phyloP scores from a whole-genome alignment of 30 jellyfish, hydroid and myxozoan species.

The Aurelia sp. region DNA sequence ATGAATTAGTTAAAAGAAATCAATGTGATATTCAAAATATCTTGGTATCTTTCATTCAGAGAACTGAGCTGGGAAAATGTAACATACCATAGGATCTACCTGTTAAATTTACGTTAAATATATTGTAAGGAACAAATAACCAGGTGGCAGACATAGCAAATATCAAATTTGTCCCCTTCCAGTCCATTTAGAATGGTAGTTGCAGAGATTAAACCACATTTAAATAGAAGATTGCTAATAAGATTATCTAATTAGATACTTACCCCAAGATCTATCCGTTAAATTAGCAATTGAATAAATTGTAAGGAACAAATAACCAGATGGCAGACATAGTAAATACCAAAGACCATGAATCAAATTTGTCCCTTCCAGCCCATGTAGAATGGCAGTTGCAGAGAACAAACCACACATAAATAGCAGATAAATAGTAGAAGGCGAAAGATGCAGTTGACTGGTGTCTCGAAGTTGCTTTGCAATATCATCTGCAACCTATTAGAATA shows the following conservation, averaged over 20 bases:
- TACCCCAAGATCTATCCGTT: slow-evolving; percentile 99
- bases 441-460: slow-evolving; percentile 21
- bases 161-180: slow-evolving; percentile 84
- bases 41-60: too few species aligned
- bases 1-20: too few species aligned
- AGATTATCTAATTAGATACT: slow-evolving; percentile 34
- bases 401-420: slow-evolving; percentile 79
- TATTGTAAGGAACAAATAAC: slow-evolving; percentile 91
- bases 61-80: background rate
- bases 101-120: slow-evolving; percentile 85
- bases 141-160: slow-evolving; percentile 92
- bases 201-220: slow-evolving; percentile 67
- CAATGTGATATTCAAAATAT: too few species aligned
- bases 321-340: slow-evolving; percentile 92
- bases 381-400: slow-evolving; percentile 81
- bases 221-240: slow-evolving; percentile 60
- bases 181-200: slow-evolving; percentile 92
- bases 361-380: slow-evolving; percentile 89
- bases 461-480: slow-evolving; percentile 75
- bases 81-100: slow-evolving; percentile 94
- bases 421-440: slow-evolving; percentile 91
- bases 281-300: slow-evolving; percentile 88
- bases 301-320: slow-evolving; percentile 94
- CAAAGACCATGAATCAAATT: slow-evolving; percentile 91
- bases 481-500: slow-evolving; percentile 73